Percentiles rank a stretch among this genome's conserved stretches.
Evolutionary conservation across 2,888 invertebrate species (phyloP).

Genomic region (Perdita meconis): DNA sequence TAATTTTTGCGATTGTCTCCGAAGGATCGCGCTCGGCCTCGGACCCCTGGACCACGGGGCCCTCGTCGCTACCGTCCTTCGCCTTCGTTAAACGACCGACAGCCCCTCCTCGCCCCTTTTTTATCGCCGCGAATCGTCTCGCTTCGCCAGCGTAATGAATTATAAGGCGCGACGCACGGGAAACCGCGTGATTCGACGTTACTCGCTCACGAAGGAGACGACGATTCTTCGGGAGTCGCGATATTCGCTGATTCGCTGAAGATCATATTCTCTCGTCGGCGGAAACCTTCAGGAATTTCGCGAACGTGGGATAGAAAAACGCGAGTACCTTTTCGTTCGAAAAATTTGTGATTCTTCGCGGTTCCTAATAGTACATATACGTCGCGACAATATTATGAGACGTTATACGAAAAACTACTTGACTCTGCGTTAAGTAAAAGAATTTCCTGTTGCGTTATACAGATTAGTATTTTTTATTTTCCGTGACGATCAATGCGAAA

Average conservation of each 20-base stretch:
- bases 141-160: conserved; percentile 75
- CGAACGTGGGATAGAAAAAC: too few species aligned
- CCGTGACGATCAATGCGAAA: too few species aligned
- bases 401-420: too few species aligned
- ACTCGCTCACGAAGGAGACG: neutral
- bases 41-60: neutral
- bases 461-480: too few species aligned
- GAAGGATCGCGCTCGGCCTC: conserved; percentile 18
- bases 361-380: too few species aligned
- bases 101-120: conserved; percentile 67
- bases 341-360: too few species aligned
- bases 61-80: neutral
- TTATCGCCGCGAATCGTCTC: conserved; percentile 75
- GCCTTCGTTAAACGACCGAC: conserved; percentile 68
- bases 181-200: conserved; percentile 40
- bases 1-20: conserved; percentile 81
- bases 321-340: too few species aligned
- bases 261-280: too few species aligned
- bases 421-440: too few species aligned
- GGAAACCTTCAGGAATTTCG: too few species aligned
- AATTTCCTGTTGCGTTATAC: too few species aligned
- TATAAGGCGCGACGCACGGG: conserved; percentile 70
- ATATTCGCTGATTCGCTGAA: neutral
- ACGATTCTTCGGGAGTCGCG: neutral
- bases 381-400: too few species aligned